Conservation (phyloP, 2,113 vertebrate species). For the Toxostoma redivivum region DNA sequence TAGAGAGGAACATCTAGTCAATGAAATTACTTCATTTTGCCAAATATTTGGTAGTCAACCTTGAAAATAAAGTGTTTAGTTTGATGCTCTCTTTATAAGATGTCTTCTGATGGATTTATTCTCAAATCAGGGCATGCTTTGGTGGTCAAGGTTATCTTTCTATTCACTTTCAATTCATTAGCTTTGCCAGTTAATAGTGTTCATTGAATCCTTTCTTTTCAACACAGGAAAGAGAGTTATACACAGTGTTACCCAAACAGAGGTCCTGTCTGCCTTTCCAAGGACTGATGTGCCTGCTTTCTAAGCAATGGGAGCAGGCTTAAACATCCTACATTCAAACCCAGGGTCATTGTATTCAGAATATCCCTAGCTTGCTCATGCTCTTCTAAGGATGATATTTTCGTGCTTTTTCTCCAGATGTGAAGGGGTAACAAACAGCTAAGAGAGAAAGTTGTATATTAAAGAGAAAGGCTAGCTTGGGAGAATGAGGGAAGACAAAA, state of each 20-base stretch:
- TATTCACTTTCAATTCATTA: background rate
- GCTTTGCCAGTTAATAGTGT: background rate
- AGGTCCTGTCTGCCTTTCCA: background rate
- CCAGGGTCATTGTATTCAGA: background rate
- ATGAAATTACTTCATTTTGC: background rate
- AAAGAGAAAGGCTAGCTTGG: background rate
- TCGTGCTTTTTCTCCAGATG: background rate
- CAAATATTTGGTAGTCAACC: background rate
- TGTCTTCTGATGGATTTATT: background rate
- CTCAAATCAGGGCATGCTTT: background rate
- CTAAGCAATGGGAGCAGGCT: background rate
- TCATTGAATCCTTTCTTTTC: background rate
- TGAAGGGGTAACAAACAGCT: background rate
- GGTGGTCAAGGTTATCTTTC: background rate
- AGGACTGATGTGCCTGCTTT: background rate
- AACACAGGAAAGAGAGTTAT: background rate
- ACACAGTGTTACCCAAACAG: background rate
- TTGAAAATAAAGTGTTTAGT: background rate
- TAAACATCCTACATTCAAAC: background rate
- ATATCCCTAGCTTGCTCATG: background rate
- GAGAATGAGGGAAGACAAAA: background rate
- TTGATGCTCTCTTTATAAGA: background rate
- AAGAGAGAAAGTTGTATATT: background rate
- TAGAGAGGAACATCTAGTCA: background rate
- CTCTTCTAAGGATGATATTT: background rate